Conservation (phyloP, 2,888 invertebrate species). For the Zeuzera pyrina region DNA sequence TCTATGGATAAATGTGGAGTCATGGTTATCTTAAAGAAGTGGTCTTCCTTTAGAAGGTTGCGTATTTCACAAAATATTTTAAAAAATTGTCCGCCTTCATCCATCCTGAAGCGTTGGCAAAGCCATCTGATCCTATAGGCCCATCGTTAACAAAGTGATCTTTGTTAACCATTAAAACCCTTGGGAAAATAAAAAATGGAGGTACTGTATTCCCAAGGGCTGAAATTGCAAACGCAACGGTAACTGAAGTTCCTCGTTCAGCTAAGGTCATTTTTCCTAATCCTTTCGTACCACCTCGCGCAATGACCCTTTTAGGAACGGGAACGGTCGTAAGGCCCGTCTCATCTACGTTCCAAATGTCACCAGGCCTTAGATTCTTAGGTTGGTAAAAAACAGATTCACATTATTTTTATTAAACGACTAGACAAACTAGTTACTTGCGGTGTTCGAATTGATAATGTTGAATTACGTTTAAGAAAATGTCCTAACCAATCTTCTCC, state of each 20-base stretch:
- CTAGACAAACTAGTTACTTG: conserved; percentile 7
- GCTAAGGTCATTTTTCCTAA: conserved; percentile 24
- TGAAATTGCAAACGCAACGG: conserved; percentile 23
- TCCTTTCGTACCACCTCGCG: background rate
- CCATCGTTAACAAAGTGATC: conserved; percentile 1
- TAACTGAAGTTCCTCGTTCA: conserved; percentile 30
- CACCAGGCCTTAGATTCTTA: conserved; percentile 8
- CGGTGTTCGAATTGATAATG: conserved; percentile 8
- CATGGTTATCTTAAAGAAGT: conserved; percentile 12
- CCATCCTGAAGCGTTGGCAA: conserved; percentile 8
- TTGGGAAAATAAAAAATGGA: conserved; percentile 32
- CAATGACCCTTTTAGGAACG: conserved; percentile 1
- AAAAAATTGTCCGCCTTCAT: conserved; percentile 7
- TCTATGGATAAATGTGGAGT: conserved; percentile 9
- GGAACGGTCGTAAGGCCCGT: conserved; percentile 11
- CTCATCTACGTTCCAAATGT: conserved; percentile 14
- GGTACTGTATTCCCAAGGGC: conserved; percentile 28
- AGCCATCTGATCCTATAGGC: conserved; percentile 6
- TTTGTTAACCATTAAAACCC: conserved; percentile 3
- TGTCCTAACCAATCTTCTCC: conserved; percentile 9
- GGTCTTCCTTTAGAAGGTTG: conserved; percentile 10
- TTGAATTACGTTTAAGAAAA: conserved; percentile 11
- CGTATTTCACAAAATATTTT: background rate
- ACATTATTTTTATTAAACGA: conserved; percentile 11
- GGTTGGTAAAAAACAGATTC: conserved; percentile 6